A percentile compares a stretch with the other conserved stretches of the same genome.
phyloP scores from a whole-genome alignment of 2,113 vertebrate genomes.

The Ia io region DNA sequence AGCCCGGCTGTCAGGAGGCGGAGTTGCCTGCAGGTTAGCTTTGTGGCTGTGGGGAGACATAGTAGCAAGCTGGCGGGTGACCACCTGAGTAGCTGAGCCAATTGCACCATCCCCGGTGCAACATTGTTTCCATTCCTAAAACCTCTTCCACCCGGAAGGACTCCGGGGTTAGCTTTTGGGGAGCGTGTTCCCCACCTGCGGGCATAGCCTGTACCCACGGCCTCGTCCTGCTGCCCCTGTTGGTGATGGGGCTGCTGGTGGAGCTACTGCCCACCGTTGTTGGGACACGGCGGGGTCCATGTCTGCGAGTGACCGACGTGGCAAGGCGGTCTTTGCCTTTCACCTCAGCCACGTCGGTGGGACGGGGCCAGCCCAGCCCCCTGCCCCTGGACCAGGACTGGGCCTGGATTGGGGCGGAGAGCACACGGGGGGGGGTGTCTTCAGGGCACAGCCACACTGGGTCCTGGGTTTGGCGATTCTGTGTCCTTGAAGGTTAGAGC shows the following conservation, averaged over 20 bases:
- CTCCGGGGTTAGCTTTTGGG: neutral
- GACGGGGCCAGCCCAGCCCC: neutral
- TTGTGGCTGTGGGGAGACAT: accelerated
- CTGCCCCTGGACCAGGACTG: neutral
- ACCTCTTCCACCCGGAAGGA: neutral
- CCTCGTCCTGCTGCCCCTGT: too few species aligned
- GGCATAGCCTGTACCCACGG: neutral
- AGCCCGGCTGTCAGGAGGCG: neutral
- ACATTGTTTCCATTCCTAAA: neutral
- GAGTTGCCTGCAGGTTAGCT: neutral
- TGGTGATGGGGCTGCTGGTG: neutral
- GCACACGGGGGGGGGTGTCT: accelerated
- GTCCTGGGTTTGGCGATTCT: accelerated
- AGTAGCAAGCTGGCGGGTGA: accelerated
- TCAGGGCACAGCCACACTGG: too few species aligned
- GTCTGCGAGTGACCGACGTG: accelerated
- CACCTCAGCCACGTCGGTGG: neutral
- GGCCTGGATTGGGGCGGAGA: neutral
- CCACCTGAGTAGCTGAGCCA: accelerated
- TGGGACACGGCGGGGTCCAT: accelerated
- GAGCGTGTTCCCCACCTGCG: neutral
- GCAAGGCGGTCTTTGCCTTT: neutral
- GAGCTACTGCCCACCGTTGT: accelerated
- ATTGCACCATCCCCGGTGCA: too few species aligned
- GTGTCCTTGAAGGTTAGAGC: neutral